Conservation (phyloP, 2,797 vertebrate species). For the Macroramphosus scolopax region DNA sequence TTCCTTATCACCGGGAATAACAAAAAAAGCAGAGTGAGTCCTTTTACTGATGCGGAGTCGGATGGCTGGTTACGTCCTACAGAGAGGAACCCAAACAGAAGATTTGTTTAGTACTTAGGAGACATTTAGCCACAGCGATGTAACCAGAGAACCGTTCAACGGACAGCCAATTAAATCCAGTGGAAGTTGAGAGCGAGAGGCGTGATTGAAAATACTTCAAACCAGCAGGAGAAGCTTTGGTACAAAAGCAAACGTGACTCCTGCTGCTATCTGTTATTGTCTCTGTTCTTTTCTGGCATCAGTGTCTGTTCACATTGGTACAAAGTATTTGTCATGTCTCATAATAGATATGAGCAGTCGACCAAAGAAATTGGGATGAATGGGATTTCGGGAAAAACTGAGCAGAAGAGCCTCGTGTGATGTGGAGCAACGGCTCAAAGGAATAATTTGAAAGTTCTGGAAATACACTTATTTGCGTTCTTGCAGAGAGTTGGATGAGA, state of each 20-base stretch:
- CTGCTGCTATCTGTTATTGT: constrained; percentile 11
- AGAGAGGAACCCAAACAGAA: constrained; percentile 6
- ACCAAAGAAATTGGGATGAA: constrained; percentile 11
- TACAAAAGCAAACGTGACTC: constrained; percentile 2
- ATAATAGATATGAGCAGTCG: constrained; percentile 19
- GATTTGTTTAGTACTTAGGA: constrained; percentile 2
- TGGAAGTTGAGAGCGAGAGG: background rate
- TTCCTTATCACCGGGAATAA: constrained; percentile 7
- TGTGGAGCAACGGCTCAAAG: no score
- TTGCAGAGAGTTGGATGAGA: no score
- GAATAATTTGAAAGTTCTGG: no score
- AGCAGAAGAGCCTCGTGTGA: no score
- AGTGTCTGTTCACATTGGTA: constrained; percentile 8
- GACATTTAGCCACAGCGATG: no score
- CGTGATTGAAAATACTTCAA: constrained; percentile 44
- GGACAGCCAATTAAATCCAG: constrained; percentile 8
- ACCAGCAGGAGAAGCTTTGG: constrained; percentile 2
- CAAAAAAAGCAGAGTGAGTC: background rate
- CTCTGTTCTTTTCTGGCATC: constrained; percentile 9
- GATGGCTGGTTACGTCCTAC: no score
- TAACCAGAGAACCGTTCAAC: no score
- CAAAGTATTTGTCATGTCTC: constrained; percentile 12
- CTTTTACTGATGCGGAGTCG: no score
- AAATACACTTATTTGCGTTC: no score
- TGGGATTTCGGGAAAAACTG: background rate